Evolutionary conservation across 2,113 vertebrate genomes (phyloP).

Genomic region (Tiliqua scincoides): DNA sequence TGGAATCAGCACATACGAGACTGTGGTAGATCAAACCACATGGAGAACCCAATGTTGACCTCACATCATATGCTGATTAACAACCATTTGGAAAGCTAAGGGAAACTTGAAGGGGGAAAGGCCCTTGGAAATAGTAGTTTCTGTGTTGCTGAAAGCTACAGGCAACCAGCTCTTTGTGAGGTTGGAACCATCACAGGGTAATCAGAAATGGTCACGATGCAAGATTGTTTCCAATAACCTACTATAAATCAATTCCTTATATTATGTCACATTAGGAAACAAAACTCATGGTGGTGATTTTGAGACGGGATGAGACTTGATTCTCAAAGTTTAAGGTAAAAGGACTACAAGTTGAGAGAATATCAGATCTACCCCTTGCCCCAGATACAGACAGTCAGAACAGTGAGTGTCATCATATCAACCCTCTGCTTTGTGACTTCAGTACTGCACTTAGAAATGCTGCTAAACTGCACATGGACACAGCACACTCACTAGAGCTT

Average conservation of each 20-base stretch:
- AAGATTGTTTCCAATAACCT: not conserved
- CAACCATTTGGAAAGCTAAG: not conserved
- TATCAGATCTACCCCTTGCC: not conserved
- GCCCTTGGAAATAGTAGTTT: not conserved
- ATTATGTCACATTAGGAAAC: not conserved
- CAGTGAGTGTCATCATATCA: not conserved
- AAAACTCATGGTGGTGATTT: not conserved
- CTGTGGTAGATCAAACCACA: not conserved
- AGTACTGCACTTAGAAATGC: not conserved
- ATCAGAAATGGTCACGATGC: no score
- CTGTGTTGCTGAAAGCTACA: not conserved
- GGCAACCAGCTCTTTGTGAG: not conserved
- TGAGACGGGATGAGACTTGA: no score
- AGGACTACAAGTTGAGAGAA: not conserved
- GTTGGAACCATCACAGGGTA: not conserved
- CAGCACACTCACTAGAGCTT: not conserved
- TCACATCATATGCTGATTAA: not conserved
- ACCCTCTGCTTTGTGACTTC: not conserved
- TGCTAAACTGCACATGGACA: not conserved
- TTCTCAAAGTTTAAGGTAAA: not conserved
- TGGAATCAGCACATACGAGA: no score
- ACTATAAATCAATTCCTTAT: not conserved
- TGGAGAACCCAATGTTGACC: not conserved
- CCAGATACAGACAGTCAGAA: not conserved
- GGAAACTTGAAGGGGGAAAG: not conserved